phyloP scores from a whole-genome alignment of 2,797 vertebrate species.

The Dendrocincla tyrannina region DNA sequence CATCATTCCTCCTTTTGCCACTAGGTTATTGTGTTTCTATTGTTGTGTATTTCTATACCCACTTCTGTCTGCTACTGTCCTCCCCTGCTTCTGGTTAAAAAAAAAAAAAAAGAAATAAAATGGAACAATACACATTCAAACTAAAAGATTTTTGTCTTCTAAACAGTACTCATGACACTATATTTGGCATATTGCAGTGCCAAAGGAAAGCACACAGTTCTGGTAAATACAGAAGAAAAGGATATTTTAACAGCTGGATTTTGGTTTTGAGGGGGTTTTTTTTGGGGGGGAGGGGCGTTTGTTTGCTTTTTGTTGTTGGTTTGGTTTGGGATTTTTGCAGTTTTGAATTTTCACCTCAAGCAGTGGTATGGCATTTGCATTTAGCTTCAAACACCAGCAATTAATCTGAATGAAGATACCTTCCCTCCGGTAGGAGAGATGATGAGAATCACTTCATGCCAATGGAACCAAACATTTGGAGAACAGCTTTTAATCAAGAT shows the following conservation, averaged over 20 bases:
- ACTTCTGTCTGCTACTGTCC: neutral
- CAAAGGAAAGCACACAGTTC: neutral
- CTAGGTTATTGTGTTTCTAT: neutral
- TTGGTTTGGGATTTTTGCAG: fast-evolving
- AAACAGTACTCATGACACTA: neutral
- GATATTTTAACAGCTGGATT: neutral
- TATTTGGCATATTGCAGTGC: neutral
- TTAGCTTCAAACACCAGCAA: constrained; percentile 7
- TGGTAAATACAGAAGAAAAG: neutral
- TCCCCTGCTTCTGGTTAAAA: neutral
- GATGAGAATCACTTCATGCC: neutral
- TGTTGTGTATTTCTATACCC: neutral
- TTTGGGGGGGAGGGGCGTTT: too few species aligned
- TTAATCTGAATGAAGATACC: constrained; percentile 44
- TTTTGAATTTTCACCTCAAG: neutral
- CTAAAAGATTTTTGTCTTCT: neutral
- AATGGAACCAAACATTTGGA: constrained; percentile 53
- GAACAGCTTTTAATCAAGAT: constrained; percentile 65
- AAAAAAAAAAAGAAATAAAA: too few species aligned
- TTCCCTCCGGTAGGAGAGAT: constrained; percentile 9
- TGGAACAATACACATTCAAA: neutral
- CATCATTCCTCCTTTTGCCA: neutral
- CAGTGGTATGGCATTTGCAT: neutral
- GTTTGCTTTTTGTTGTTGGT: neutral
- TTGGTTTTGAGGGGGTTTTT: neutral